Evolutionary conservation across 2,113 vertebrate genomes (phyloP).

Genomic region (Phycodurus eques): DNA sequence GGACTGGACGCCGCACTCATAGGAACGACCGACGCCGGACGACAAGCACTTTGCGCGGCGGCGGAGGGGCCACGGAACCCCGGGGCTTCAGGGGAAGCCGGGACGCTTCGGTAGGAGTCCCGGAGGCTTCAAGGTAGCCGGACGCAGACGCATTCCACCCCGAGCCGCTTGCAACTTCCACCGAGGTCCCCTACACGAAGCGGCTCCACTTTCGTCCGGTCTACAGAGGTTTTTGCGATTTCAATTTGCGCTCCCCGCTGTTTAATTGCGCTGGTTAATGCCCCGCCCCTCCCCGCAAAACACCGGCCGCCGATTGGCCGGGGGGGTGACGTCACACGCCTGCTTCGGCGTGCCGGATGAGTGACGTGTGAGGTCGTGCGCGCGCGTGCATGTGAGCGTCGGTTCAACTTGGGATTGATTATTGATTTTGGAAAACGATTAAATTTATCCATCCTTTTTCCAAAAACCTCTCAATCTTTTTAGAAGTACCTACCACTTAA

Average conservation of each 20-base stretch:
- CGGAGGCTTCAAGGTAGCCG: neutral
- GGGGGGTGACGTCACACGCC: slow-evolving; percentile 9
- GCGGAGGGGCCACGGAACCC: neutral
- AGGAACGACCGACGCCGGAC: slow-evolving; percentile 58
- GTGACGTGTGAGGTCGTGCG: slow-evolving; percentile 7
- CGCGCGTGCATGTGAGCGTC: neutral
- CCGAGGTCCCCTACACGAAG: neutral
- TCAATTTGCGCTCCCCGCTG: slow-evolving; percentile 84
- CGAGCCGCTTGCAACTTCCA: neutral
- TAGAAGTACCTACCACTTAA: too few relatives aligned
- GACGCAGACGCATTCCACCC: slow-evolving; percentile 36
- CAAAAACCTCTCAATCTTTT: too few relatives aligned
- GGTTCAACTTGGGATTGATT: neutral
- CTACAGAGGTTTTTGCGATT: slow-evolving; percentile 67
- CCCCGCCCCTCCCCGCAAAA: slow-evolving; percentile 61
- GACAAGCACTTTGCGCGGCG: slow-evolving; percentile 11
- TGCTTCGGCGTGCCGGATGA: slow-evolving; percentile 26
- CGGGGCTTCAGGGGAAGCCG: neutral
- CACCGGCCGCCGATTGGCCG: slow-evolving; percentile 60
- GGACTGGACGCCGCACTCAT: slow-evolving; percentile 86
- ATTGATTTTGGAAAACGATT: neutral
- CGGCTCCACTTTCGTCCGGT: neutral
- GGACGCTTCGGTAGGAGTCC: neutral
- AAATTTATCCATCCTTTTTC: neutral
- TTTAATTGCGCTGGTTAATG: slow-evolving; percentile 79